Base-by-base conservation (phyloP, 2,888 invertebrate genomes). In the Magallana nippona region DNA sequence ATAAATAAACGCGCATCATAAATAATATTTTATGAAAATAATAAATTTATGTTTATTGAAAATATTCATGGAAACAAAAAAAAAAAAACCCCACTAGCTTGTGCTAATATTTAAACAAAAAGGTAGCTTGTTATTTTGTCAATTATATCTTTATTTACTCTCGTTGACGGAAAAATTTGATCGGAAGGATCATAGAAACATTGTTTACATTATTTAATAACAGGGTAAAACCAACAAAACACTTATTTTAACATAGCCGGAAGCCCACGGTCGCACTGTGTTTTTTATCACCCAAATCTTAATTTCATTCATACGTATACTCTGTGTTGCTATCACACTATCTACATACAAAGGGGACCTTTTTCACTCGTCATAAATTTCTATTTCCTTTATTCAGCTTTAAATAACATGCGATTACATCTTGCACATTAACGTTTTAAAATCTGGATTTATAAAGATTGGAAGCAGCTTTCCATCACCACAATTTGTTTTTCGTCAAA, bases 331-430 rank as follows among this genome's bases (percentile, higher is more conserved):
- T 71, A 22, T 63, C 63, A 27, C 11, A 10, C 11, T 63, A 63
- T 63, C 71, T 27, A 71, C 15, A 71, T 71, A 71, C 71, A 71
- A 71, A 71, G 71, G 27, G 71, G 27, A 27, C n/a, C 60, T 15
- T 71, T 71, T 71, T 71, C 13, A 71, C 71, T 71, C 71, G 13
- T 32, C 71, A 71, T 71, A 71, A 71, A 71, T 71, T 71, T 71
- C 71, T 27, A 27, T 27, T 27, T 71, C 27, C 71, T 71, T 27
- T 71, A 27, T 27, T 71, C 10, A 32, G 71, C 32, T 71, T 71
- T 71, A 27, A 71, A 71, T 71, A 71, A 71, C 22, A 71, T 27
- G 27, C 27, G 71, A 71, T 71, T 71, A 71, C 15, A 32, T 27
- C 71, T 71, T 71, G 71, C 27, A 71, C 71, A 71, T 71, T 71